phyloP scores from a whole-genome alignment of 1,140 invertebrate species.

The Procambarus virginalis region DNA sequence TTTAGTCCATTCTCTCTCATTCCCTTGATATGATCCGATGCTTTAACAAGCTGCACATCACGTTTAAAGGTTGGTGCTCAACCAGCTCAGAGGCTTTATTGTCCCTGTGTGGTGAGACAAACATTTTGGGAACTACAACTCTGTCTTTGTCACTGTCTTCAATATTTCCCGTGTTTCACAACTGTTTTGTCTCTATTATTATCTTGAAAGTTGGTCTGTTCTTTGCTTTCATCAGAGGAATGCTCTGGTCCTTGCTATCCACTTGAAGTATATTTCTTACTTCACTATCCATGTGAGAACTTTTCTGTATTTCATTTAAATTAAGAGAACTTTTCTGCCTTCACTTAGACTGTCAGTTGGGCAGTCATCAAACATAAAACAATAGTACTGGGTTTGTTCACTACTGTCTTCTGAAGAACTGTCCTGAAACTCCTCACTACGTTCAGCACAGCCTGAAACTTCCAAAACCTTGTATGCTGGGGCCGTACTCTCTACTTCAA shows the following conservation, averaged over 20 bases:
- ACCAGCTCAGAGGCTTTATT: background rate
- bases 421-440: background rate
- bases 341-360: background rate
- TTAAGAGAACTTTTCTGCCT: background rate
- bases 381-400: slow-evolving; percentile 56
- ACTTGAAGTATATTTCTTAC: background rate
- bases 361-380: slow-evolving; percentile 48
- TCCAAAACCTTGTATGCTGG: background rate
- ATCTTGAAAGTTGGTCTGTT: slow-evolving; percentile 13
- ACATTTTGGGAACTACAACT: background rate
- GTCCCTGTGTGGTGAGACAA: background rate
- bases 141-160: background rate
- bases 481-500: background rate
- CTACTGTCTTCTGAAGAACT: slow-evolving; percentile 58
- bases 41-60: background rate
- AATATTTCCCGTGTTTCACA: background rate
- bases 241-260: background rate
- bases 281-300: slow-evolving; percentile 2
- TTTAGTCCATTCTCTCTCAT: background rate
- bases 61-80: background rate
- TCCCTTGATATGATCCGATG: background rate
- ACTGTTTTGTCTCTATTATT: background rate
- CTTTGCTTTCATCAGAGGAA: background rate
- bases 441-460: background rate
- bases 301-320: background rate